Base-by-base conservation (phyloP, 2,888 invertebrate species). In the Campoplex capitator region DNA sequence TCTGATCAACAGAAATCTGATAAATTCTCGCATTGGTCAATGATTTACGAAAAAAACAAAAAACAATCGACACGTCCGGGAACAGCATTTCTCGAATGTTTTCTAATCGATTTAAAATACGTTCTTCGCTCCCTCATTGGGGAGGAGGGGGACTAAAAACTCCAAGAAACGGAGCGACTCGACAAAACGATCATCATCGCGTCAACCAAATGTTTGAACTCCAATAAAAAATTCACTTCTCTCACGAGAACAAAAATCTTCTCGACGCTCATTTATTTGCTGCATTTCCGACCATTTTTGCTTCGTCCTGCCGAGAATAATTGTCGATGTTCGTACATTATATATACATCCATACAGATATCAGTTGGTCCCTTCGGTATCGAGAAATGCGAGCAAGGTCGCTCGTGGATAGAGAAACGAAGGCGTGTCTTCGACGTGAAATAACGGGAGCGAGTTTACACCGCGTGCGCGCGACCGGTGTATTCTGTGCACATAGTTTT, bases 301-400 rank as follows among this genome's bases (percentile, higher is more conserved):
- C 51, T 35, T 65, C 35, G 35, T 76, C 76, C 65, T 35, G 65
- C 67, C 65, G 32, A 35, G 51, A 76, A 48, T 48, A 65, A 28
- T 58, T 62, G n/a, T 42, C 48, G 65, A 7, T 1, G 4, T 38
- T 6, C 38, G 38, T 38, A n/a, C 13, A 18, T 7, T 13, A 23
- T 11, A 48, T 56, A 4, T 56, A 16, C 42, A 28, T 28, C 18
- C 8, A 23, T 23, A 23, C 23, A 48, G 32, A 51, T 68, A 28
- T 35, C 3, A 2, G 32, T 54, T 16, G n/a, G 23, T 45, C 68
- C 32, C 42, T 13, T 32, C 32, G 78, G 23, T 82, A 74, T 75
- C 78, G 71, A 84, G 87, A 87, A 87, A 84, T 82, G 87, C 87
- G 87, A 84, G 84, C 87, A 87, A 87, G 87, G 87, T 87, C 84